Percentiles rank a stretch among this genome's conserved stretches.
These are phyloP conservation scores for Gymnodraco acuticeps DNA, from an alignment of 2,797 vertebrate genomes.

Conservation along the genomic window DNA sequence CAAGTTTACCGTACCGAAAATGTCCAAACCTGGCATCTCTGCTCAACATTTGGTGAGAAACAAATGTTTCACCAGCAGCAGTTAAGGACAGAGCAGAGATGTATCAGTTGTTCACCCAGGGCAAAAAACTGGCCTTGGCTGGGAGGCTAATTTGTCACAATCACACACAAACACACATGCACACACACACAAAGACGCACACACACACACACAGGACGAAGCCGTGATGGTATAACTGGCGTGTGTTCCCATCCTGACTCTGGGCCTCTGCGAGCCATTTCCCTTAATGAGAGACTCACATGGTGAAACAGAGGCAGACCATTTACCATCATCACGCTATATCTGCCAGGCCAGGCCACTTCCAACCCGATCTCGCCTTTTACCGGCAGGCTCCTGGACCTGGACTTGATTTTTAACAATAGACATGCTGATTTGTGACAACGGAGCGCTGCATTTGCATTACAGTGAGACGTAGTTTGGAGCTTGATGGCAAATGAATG, in stretches of 20 bases:
- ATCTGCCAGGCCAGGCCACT: background rate
- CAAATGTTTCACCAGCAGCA: background rate
- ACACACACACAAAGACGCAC: background rate
- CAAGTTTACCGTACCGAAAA: too few relatives aligned
- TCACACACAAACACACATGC: constrained; percentile 18
- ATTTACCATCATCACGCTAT: constrained; percentile 58
- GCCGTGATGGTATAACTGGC: constrained; percentile 3
- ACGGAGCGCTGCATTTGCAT: constrained; percentile 26
- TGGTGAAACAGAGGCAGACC: constrained; percentile 48
- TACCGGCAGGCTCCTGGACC: constrained; percentile 9
- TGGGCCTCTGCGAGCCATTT: constrained; percentile 43
- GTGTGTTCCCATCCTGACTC: constrained; percentile 40
- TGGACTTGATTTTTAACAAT: constrained; percentile 26
- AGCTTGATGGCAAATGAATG: background rate
- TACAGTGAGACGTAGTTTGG: background rate
- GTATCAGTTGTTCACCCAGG: constrained; percentile 6
- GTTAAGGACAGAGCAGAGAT: background rate
- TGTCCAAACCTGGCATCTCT: too few relatives aligned
- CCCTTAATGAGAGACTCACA: constrained; percentile 58
- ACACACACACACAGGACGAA: background rate
- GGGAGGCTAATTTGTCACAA: background rate
- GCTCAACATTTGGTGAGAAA: background rate
- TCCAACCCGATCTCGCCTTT: background rate
- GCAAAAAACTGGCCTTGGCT: background rate
- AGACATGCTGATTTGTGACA: constrained; percentile 19